Conservation (phyloP, 2,888 invertebrate genomes). For the Aphidius colemani region DNA sequence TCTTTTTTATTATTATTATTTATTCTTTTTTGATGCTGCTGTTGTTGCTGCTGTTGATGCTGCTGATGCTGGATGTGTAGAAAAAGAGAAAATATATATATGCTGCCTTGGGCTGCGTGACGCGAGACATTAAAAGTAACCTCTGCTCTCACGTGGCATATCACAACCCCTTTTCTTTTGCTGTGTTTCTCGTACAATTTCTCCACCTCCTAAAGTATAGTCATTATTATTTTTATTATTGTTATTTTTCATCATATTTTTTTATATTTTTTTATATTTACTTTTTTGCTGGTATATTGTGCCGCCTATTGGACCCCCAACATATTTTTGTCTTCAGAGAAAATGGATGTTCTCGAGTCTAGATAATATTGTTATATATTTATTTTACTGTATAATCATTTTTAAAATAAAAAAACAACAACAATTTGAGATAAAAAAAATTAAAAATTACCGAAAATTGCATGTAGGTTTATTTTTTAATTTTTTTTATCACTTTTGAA, state of each 20-base stretch:
- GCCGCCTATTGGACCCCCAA: too few species aligned
- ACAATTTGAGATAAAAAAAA: too few species aligned
- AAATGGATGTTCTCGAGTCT: too few species aligned
- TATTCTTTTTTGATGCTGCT: background rate
- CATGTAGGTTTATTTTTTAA: too few species aligned
- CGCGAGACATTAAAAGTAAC: conserved; percentile 61
- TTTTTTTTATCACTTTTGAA: too few species aligned
- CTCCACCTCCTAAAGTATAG: background rate
- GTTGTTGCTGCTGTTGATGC: background rate
- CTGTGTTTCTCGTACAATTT: conserved; percentile 27
- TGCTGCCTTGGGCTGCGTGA: conserved; percentile 53
- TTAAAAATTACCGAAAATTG: too few species aligned
- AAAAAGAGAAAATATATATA: conserved; percentile 35
- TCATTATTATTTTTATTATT: background rate
- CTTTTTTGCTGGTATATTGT: background rate
- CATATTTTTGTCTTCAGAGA: too few species aligned
- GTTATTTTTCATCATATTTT: background rate
- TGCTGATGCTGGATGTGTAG: background rate
- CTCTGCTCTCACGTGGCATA: conserved; percentile 48
- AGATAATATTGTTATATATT: too few species aligned
- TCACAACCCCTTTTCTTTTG: conserved; percentile 30
- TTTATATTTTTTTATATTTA: conserved; percentile 18
- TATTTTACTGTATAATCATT: too few species aligned
- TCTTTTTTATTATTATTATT: background rate
- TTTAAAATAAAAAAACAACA: too few species aligned